A percentile compares a stretch with the other conserved stretches of the same genome.
Evolutionary conservation across 2,797 vertebrate genomes (phyloP).

Genomic region (Sphenodon punctatus): DNA sequence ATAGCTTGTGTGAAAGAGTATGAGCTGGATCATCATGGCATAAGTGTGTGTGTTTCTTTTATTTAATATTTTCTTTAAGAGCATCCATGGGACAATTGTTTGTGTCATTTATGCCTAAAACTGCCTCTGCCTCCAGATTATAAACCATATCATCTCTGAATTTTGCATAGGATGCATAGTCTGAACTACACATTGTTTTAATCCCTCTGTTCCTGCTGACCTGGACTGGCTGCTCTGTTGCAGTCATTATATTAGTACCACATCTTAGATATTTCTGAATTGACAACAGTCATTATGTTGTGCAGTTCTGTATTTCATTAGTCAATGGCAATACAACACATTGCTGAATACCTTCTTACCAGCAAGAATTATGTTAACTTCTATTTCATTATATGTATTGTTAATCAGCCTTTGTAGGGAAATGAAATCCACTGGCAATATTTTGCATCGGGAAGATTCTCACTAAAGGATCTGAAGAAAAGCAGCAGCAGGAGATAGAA

Average conservation of each 20-base stretch:
- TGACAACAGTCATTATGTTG: not conserved
- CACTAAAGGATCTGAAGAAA: not conserved
- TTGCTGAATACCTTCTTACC: not conserved
- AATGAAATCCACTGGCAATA: too few species aligned
- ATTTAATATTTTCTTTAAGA: too few species aligned
- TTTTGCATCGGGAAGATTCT: slow-evolving; percentile 33
- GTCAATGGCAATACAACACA: not conserved
- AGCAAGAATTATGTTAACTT: slow-evolving; percentile 23
- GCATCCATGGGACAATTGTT: too few species aligned
- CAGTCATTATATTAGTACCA: slow-evolving; percentile 29
- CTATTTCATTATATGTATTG: not conserved
- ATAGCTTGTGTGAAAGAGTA: too few species aligned
- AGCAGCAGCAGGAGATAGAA: slow-evolving; percentile 27
- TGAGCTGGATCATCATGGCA: too few species aligned
- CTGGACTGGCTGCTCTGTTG: slow-evolving; percentile 25
- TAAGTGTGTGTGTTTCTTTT: too few species aligned
- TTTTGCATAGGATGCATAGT: not conserved
- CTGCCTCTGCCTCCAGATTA: not conserved
- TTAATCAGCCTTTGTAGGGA: too few species aligned
- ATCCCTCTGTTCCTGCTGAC: not conserved
- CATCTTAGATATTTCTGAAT: not conserved
- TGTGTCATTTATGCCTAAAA: too few species aligned
- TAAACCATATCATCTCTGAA: not conserved
- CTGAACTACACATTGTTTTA: slow-evolving; percentile 2
- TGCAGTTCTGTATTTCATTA: not conserved